These are phyloP conservation scores for Drosophila gaucha DNA, from an alignment of 2,888 invertebrate species.

Conservation along the genomic window DNA sequence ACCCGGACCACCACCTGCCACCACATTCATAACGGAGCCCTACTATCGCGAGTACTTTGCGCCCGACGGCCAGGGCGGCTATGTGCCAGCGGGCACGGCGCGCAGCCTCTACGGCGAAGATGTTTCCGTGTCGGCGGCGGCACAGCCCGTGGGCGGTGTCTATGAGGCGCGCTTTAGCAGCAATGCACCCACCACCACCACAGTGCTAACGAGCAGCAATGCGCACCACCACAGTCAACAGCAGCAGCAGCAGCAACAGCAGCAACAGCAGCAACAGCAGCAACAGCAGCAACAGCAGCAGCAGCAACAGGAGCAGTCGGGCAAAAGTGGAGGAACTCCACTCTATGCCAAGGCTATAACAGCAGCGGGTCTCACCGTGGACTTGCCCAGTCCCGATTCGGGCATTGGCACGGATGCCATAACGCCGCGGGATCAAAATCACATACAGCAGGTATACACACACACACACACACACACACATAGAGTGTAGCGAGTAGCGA, in stretches of 20 bases:
- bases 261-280: slow-evolving; percentile 54
- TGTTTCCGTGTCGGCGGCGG: slow-evolving; percentile 82
- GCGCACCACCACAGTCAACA: slow-evolving; percentile 55
- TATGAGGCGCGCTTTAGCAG: slow-evolving; percentile 84
- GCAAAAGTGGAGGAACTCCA: slow-evolving; percentile 82
- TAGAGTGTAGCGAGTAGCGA: neutral
- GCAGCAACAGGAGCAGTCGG: slow-evolving; percentile 55
- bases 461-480: slow-evolving; percentile 4
- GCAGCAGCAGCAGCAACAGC: slow-evolving; percentile 51
- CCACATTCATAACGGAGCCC: slow-evolving; percentile 89
- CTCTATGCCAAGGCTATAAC: slow-evolving; percentile 86
- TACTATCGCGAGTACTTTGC: slow-evolving; percentile 92
- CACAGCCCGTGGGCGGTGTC: slow-evolving; percentile 69
- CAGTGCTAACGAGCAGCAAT: slow-evolving; percentile 70
- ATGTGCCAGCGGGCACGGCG: slow-evolving; percentile 81
- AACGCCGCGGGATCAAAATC: slow-evolving; percentile 95
- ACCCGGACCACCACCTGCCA: slow-evolving; percentile 81
- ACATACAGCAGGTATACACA: slow-evolving; percentile 91
- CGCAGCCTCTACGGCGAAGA: slow-evolving; percentile 83
- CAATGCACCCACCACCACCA: slow-evolving; percentile 70
- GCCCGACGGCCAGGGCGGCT: slow-evolving; percentile 85
- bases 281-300: slow-evolving; percentile 58
- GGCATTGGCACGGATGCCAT: slow-evolving; percentile 97
- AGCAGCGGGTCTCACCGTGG: slow-evolving; percentile 94
- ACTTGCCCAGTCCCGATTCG: slow-evolving; percentile 97